Conservation (phyloP, 2,113 vertebrate genomes). For the Enhydra lutris region DNA sequence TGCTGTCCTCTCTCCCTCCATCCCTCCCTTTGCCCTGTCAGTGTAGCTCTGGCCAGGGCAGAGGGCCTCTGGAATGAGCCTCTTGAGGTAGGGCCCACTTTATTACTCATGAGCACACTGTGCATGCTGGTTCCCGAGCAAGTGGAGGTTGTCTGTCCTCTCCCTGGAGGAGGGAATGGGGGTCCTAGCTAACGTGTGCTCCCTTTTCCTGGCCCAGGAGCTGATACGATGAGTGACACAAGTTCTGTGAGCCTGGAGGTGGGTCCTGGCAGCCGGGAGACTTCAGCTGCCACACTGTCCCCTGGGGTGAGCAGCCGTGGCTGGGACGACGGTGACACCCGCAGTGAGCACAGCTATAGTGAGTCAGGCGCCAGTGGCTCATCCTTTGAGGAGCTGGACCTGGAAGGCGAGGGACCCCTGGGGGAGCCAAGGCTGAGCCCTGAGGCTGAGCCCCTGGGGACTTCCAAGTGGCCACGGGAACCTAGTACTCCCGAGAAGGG, state of each 20-base stretch:
- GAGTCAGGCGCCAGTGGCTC: conserved; percentile 93
- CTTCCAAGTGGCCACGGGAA: conserved; percentile 80
- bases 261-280: conserved; percentile 90
- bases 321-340: conserved; percentile 81
- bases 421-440: neutral
- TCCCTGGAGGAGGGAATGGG: neutral
- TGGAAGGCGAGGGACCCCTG: conserved; percentile 84
- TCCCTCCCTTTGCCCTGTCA: neutral
- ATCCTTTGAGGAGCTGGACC: conserved; percentile 96
- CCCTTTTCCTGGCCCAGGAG: conserved; percentile 73
- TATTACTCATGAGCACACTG: conserved; percentile 52
- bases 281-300: conserved; percentile 84
- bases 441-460: conserved; percentile 66
- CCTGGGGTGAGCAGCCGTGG: conserved; percentile 80
- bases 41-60: neutral
- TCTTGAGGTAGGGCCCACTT: neutral
- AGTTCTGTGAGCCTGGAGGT: conserved; percentile 88
- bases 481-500: conserved; percentile 76
- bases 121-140: neutral
- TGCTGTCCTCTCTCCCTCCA: conserved; percentile 17
- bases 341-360: conserved; percentile 88
- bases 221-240: conserved; percentile 81
- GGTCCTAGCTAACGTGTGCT: conserved; percentile 7
- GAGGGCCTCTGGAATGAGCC: conserved; percentile 33
- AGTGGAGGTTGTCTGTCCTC: neutral